These are phyloP conservation scores for Eretmocerus hayati DNA, from an alignment of 2,888 invertebrate species.

Conservation along the genomic window DNA sequence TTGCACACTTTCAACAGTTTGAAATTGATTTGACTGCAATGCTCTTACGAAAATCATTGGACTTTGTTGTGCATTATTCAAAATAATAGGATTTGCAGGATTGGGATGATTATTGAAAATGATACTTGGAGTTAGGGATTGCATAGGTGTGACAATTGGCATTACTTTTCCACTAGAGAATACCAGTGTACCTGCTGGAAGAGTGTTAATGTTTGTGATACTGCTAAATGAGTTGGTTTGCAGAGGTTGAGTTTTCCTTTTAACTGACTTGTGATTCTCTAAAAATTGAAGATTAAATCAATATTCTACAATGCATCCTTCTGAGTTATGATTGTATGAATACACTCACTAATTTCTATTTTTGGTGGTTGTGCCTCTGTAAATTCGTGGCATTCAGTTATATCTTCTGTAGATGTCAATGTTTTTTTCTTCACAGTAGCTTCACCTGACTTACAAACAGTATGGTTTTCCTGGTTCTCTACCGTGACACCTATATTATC, in stretches of 20 bases:
- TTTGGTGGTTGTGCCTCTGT: too few species aligned
- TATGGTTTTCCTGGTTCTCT: constrained; percentile 43
- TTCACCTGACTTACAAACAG: constrained; percentile 26
- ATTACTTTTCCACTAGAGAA: constrained; percentile 41
- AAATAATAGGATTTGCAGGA: constrained; percentile 37
- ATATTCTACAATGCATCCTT: too few species aligned
- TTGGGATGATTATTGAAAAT: constrained; percentile 40
- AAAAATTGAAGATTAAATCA: too few species aligned
- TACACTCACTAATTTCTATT: too few species aligned
- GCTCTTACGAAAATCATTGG: constrained; percentile 45
- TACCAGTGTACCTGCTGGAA: constrained; percentile 39
- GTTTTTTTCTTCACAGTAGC: too few species aligned
- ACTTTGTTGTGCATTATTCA: constrained; percentile 39
- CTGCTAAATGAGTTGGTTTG: constrained; percentile 22
- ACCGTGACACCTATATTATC: constrained; percentile 28
- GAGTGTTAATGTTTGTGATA: constrained; percentile 27
- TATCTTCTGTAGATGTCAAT: too few species aligned
- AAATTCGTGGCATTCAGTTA: too few species aligned
- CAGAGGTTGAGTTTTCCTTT: constrained; percentile 32
- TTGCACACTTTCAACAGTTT: constrained; percentile 37
- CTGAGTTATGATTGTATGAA: too few species aligned
- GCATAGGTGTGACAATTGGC: constrained; percentile 41
- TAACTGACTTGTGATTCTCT: constrained; percentile 26
- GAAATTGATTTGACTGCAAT: constrained; percentile 36
- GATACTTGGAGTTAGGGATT: constrained; percentile 37